phyloP scores from a whole-genome alignment of 2,113 vertebrate species.

The Loxodonta africana region DNA sequence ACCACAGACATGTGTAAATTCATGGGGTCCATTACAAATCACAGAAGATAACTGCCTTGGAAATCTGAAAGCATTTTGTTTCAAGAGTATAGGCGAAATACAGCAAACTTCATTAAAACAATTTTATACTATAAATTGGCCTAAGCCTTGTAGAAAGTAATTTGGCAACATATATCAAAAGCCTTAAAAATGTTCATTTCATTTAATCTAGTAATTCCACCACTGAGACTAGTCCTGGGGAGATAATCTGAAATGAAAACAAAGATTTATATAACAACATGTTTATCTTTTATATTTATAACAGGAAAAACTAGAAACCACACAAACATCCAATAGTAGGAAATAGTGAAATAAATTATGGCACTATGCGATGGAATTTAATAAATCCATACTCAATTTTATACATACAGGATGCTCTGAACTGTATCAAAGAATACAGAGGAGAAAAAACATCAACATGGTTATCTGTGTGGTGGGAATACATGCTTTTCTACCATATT shows the following conservation, averaged over 20 bases:
- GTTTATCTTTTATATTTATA: conserved; percentile 8
- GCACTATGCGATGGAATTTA: background rate
- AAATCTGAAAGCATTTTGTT: background rate
- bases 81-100: background rate
- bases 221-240: background rate
- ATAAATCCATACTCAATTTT: background rate
- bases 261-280: conserved; percentile 22
- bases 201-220: background rate
- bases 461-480: background rate
- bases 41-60: background rate
- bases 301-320: conserved; percentile 22
- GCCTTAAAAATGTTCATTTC: conserved; percentile 44
- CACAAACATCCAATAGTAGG: background rate
- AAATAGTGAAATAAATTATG: background rate
- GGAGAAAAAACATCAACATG: background rate
- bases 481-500: background rate
- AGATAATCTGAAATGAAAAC: background rate
- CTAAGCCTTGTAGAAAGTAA: conserved; percentile 19
- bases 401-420: background rate
- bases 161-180: conserved; percentile 23
- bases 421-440: conserved; percentile 15
- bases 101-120: conserved; percentile 22
- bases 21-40: background rate
- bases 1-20: too few species aligned
- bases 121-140: background rate